phyloP scores from a whole-genome alignment of 2,888 invertebrate species.

The Calliphora vomitoria region DNA sequence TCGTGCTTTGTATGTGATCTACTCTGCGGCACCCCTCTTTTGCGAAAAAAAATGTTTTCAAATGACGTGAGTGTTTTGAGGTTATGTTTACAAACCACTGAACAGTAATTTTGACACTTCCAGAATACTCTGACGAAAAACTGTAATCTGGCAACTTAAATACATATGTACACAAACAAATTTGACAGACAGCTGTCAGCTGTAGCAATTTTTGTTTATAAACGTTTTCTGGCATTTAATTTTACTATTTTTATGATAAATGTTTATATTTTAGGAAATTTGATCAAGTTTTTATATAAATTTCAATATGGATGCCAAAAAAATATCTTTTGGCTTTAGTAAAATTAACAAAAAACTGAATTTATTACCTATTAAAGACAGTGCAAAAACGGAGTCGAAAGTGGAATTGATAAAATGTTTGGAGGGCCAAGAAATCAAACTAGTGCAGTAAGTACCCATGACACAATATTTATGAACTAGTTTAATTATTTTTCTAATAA shows the following conservation, averaged over 20 bases:
- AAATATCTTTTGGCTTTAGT: slow-evolving; percentile 92
- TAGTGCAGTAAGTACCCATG: slow-evolving; percentile 87
- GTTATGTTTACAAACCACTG: slow-evolving; percentile 78
- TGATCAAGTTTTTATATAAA: background rate
- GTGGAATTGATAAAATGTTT: slow-evolving; percentile 90
- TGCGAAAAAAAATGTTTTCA: slow-evolving; percentile 73
- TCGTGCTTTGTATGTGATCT: slow-evolving; percentile 79
- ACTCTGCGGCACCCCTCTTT: slow-evolving; percentile 43
- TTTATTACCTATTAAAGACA: slow-evolving; percentile 80
- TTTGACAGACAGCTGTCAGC: slow-evolving; percentile 6
- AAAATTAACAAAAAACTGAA: slow-evolving; percentile 87
- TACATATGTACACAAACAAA: background rate
- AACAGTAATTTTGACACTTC: slow-evolving; percentile 76
- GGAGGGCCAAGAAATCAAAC: slow-evolving; percentile 91
- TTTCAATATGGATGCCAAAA: slow-evolving; percentile 87
- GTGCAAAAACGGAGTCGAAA: slow-evolving; percentile 85
- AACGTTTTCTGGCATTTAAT: slow-evolving; percentile 69
- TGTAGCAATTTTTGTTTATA: slow-evolving; percentile 74
- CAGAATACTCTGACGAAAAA: slow-evolving; percentile 77
- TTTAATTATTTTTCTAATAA: slow-evolving; percentile 12
- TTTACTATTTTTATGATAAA: background rate
- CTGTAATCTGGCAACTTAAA: slow-evolving; percentile 13
- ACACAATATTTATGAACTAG: background rate
- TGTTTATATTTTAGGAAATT: background rate
- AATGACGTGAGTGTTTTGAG: slow-evolving; percentile 78